Conservation (phyloP, 2,888 invertebrate species). For the Iselma pallidipennis region DNA sequence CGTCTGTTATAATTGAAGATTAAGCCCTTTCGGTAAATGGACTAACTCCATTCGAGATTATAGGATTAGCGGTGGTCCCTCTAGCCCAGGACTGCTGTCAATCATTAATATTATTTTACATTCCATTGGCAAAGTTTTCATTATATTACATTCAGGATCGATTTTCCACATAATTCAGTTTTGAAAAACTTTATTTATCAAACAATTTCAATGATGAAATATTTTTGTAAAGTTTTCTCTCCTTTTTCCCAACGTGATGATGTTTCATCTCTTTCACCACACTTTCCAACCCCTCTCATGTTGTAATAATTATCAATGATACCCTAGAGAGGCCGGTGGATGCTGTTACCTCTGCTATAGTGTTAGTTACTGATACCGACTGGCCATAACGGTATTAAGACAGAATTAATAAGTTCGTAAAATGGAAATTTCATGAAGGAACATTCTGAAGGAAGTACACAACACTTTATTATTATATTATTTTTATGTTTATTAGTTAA, state of each 20-base stretch:
- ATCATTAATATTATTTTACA: slow-evolving; percentile 41
- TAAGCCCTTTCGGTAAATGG: slow-evolving; percentile 38
- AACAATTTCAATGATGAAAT: no score
- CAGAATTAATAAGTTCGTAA: slow-evolving; percentile 12
- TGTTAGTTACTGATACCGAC: slow-evolving; percentile 26
- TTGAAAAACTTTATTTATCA: no score
- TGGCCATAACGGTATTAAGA: slow-evolving; percentile 25
- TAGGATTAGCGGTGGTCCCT: slow-evolving; percentile 35
- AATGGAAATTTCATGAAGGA: neutral
- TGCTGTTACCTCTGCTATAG: slow-evolving; percentile 46
- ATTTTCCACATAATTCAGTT: no score
- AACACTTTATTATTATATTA: neutral
- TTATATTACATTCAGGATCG: no score
- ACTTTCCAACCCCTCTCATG: slow-evolving; percentile 47
- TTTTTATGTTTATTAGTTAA: neutral
- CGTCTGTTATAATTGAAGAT: slow-evolving; percentile 44
- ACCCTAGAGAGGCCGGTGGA: slow-evolving; percentile 46
- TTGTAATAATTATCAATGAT: slow-evolving; percentile 58
- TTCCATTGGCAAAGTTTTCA: slow-evolving; percentile 7
- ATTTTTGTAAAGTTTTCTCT: no score
- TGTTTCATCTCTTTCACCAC: slow-evolving; percentile 44
- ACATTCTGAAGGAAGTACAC: no score
- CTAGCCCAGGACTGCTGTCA: slow-evolving; percentile 24
- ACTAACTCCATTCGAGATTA: slow-evolving; percentile 39
- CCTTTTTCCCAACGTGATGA: no score